Base-by-base conservation (phyloP, 1,140 invertebrate genomes). In the Cataglyphis hispanica region DNA sequence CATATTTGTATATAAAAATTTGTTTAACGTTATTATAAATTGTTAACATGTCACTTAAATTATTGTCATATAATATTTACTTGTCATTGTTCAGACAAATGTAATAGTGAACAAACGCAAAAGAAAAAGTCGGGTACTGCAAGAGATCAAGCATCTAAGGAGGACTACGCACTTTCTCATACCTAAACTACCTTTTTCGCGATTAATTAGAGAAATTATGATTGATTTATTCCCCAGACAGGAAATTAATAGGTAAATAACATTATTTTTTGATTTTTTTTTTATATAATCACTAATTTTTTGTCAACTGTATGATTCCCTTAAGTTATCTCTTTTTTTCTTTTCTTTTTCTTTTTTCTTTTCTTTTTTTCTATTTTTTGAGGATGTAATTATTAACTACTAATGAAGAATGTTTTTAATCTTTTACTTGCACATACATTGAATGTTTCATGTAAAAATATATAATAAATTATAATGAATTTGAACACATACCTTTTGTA, bases 121-220 rank as follows among this genome's bases (percentile, higher is more conserved):
- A 31, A n/a, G n/a, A 27, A 46, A 50, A 31, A 56, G 10, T 5
- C n/a, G n/a, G 0, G 84, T 84, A 58, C 27, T 93, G 2, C 70
- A 77, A 50, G 92, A 94, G 86, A 93, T 94, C 53, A 85, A n/a
- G 72, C 10, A 85, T 72, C 67, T 92, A 0, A 84, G 88, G 37
- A 89, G 63, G 19, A 74, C 84, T 6, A 91, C 92, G 7, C 75
- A 87, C 11, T 70, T 93, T 13, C 56, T 93, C 0, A 89, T 94
- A 83, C 92, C 93, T 66, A 93, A 86, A 83, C 1, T 66, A n/a
- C 7, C 85, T 1, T 94, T 94, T 76, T 58, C 66, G 2, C 89
- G 91, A 46, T 3, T 93, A 27, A 89, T 94, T 10, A 86, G 75
- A 61, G 69, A 91, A 53, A 92, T 93, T 58, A 69, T 94, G 0